phyloP scores from a whole-genome alignment of 2,797 vertebrate species.

The Darevskia mixta region DNA sequence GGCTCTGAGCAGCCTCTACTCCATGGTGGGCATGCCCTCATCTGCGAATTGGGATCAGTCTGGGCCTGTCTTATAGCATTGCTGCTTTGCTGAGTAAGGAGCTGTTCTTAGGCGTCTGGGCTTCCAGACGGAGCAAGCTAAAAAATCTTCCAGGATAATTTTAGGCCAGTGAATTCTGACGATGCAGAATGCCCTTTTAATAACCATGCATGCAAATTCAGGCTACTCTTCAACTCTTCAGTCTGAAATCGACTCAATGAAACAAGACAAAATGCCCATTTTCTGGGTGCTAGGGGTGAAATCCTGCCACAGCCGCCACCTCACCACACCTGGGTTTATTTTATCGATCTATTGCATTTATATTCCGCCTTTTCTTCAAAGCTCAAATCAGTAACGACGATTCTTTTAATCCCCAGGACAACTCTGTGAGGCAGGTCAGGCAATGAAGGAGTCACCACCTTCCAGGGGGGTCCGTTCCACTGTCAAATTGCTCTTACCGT shows the following conservation, averaged over 20 bases:
- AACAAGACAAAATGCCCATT: not conserved
- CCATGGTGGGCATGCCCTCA: not conserved
- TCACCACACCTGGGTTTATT: too few relatives aligned
- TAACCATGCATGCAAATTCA: not conserved
- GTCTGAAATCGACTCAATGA: not conserved
- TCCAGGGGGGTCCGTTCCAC: too few relatives aligned
- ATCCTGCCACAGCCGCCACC: not conserved
- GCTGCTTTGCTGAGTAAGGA: not conserved
- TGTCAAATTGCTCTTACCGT: too few relatives aligned
- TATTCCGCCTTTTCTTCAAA: too few relatives aligned
- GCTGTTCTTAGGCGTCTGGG: not conserved
- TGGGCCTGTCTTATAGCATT: too few relatives aligned
- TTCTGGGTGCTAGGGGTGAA: not conserved
- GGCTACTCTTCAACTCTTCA: not conserved
- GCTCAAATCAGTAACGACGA: too few relatives aligned
- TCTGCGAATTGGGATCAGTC: not conserved
- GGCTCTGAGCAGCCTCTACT: not conserved
- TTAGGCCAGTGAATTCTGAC: not conserved
- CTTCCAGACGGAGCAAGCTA: not conserved
- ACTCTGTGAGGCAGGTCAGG: too few relatives aligned
- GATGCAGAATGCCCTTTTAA: not conserved
- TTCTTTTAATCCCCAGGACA: too few relatives aligned
- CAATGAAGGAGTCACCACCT: accelerated
- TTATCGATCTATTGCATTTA: too few relatives aligned
- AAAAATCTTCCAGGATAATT: not conserved